Percentiles rank a stretch among this genome's conserved stretches.
phyloP scores from a whole-genome alignment of 2,888 invertebrate genomes.

The Sphecodes monilicornis region DNA sequence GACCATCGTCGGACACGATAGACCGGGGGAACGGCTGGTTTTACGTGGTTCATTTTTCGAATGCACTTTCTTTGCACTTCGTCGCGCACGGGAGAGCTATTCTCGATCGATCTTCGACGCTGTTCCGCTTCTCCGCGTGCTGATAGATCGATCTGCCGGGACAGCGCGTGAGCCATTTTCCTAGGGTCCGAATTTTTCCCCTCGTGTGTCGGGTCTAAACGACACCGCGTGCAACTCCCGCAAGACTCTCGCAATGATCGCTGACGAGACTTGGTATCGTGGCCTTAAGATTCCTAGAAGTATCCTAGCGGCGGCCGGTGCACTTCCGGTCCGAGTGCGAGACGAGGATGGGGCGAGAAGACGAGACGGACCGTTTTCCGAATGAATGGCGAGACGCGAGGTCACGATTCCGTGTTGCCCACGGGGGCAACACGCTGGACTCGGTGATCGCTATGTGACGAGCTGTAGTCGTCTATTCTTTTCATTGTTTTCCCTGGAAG shows the following conservation, averaged over 20 bases:
- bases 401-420: not conserved
- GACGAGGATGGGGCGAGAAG: not conserved
- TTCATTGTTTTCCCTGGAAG: constrained; percentile 13
- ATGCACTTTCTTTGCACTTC: constrained; percentile 42
- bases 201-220: not conserved
- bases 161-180: constrained; percentile 7
- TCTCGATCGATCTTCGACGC: not conserved
- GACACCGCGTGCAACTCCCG: constrained; percentile 25
- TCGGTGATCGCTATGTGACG: not conserved
- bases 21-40: constrained; percentile 5
- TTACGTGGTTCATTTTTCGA: constrained; percentile 37
- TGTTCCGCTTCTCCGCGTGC: not conserved
- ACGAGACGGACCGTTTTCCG: not conserved
- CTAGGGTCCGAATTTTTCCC: constrained; percentile 10
- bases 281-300: constrained; percentile 67
- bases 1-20: constrained; percentile 24
- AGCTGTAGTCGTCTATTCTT: constrained; percentile 14
- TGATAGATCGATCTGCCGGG: not conserved
- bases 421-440: not conserved
- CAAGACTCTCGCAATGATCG: constrained; percentile 56
- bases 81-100: not conserved
- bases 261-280: constrained; percentile 63
- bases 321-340: constrained; percentile 27
- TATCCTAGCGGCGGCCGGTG: constrained; percentile 47
- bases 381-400: not conserved